Base-by-base conservation (phyloP, 2,888 invertebrate species). In the Pristionchus japonicus region DNA sequence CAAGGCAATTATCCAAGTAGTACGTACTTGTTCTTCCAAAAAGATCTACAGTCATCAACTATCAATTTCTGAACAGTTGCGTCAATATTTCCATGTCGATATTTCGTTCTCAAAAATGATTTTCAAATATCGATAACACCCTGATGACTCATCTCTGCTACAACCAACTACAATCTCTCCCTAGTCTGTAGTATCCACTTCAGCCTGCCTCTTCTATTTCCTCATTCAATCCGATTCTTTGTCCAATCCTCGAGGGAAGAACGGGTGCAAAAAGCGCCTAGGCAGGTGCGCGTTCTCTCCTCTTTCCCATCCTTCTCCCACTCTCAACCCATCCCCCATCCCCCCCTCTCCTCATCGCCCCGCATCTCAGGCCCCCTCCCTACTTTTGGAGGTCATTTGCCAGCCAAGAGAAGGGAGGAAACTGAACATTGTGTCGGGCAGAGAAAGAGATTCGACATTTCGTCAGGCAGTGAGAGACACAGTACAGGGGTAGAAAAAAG, bases 351-450 rank as follows among this genome's bases (percentile, higher is more conserved):
- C 49, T 17, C 47, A n/a, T 64, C 64, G n/a, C 43, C 40, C 85
- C 47, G 43, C 64, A 31, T 57, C 64, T 85, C 64, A 43, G 27
- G 40, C 64, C 31, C 85, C 57, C 31, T 43, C 43, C 52, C 82
- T 43, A 82, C 82, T 52, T 82, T 49, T 82, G 52, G 52, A 82
- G 82, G 82, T 49, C 82, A 82, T 52, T 82, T 49, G 52, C 43
- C 77, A 82, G 49, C 82, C 52, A 77, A 47, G 49, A 17, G 43
- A 85, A 31, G 64, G 61, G 40, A 49, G 34, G 82, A 52, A 57
- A 82, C 82, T 57, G 37, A 82, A 52, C 52, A 49, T 43, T 43
- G n/a, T 40, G 82, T 49, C 49, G 82, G 85, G 52, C 20, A 37
- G 64, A 64, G 64, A 52, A 64, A 17, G 64, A 31, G 85, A 34